Percentiles rank a stretch among this genome's conserved stretches.
These are phyloP conservation scores for Ctena decussata DNA, from an alignment of 2,888 invertebrate genomes.

Conservation along the genomic window DNA sequence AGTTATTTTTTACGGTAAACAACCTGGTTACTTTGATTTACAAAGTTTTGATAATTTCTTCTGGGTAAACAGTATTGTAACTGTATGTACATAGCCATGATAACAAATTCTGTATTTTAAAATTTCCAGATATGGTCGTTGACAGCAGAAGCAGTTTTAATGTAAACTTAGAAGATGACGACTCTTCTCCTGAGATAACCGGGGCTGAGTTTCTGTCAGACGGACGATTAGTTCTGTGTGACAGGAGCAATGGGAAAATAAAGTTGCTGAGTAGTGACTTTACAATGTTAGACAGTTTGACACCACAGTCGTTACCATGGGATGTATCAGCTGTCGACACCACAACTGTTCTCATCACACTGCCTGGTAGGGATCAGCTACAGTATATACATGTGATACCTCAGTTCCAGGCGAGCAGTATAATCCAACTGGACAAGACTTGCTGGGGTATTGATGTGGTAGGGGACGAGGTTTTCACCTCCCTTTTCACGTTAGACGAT, in stretches of 20 bases:
- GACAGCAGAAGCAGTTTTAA: too few species aligned
- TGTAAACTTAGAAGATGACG: too few species aligned
- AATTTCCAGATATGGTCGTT: too few species aligned
- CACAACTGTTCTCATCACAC: background rate
- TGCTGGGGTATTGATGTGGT: background rate
- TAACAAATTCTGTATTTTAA: too few species aligned
- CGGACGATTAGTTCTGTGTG: too few species aligned
- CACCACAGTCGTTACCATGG: background rate
- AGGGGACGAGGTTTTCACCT: background rate
- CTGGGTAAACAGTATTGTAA: too few species aligned
- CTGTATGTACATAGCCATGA: too few species aligned
- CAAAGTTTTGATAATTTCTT: too few species aligned
- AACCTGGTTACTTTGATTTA: too few species aligned
- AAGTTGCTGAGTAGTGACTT: background rate
- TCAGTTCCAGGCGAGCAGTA: background rate
- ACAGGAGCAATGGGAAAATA: background rate
- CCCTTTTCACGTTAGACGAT: background rate
- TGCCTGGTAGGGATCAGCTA: background rate
- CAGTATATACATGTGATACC: background rate
- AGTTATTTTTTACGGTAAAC: too few species aligned
- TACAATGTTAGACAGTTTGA: background rate
- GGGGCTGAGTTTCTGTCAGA: too few species aligned
- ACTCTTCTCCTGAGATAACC: too few species aligned
- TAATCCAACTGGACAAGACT: background rate
- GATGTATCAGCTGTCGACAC: background rate